Conservation (phyloP, 2,113 vertebrate genomes). For the Lampris megalopsis region DNA sequence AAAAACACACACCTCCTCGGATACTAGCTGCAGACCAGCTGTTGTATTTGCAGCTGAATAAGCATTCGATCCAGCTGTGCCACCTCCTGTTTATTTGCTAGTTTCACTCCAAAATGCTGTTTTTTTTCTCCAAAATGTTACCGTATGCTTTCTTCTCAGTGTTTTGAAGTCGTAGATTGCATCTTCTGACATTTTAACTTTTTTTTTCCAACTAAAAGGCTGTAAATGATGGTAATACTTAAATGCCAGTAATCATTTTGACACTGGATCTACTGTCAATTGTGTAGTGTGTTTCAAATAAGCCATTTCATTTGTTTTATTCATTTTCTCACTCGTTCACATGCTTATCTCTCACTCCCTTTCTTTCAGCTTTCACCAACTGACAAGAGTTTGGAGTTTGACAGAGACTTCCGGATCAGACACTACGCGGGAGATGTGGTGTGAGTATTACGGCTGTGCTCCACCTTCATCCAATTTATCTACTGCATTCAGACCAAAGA, state of each 20-base stretch:
- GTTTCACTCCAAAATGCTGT: no score
- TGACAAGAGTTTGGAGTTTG: slow-evolving; percentile 94
- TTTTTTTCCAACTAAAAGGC: neutral
- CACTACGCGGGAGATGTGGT: slow-evolving; percentile 95
- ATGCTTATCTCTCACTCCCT: slow-evolving; percentile 1
- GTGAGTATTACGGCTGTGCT: slow-evolving; percentile 84
- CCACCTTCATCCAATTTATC: slow-evolving; percentile 15
- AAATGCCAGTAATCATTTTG: neutral
- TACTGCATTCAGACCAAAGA: slow-evolving; percentile 22
- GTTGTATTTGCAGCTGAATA: no score
- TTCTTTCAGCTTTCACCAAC: slow-evolving; percentile 87
- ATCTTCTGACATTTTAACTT: no score
- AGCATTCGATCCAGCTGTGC: no score
- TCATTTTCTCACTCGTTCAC: neutral
- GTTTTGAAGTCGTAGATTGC: no score
- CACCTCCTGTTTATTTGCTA: no score
- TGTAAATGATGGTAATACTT: neutral
- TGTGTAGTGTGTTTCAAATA: neutral
- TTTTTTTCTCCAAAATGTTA: no score
- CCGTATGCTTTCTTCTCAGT: no score
- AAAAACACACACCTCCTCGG: no score
- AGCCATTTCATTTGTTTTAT: neutral
- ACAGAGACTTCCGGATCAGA: slow-evolving; percentile 94
- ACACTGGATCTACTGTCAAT: neutral
- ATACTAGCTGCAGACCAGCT: no score